These are phyloP conservation scores for Monopis laevigella DNA, from an alignment of 2,888 invertebrate genomes.

Conservation along the genomic window DNA sequence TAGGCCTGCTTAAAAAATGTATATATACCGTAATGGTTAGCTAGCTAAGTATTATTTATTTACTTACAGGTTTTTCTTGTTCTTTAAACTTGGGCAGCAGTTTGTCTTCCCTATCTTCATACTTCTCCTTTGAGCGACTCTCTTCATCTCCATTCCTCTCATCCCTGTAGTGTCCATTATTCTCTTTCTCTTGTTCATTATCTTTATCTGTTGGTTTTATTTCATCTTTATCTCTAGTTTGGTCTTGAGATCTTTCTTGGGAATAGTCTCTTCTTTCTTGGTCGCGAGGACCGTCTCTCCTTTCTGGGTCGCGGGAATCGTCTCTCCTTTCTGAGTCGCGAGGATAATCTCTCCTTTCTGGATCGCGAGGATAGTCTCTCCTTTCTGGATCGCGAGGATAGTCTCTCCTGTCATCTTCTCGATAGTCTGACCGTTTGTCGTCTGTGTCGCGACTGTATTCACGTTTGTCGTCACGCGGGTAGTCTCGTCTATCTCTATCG, in stretches of 20 bases:
- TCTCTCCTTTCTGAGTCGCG: constrained; percentile 18
- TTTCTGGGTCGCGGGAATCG: constrained; percentile 23
- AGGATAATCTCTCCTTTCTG: constrained; percentile 19
- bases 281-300: too few species aligned
- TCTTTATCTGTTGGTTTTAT: too few species aligned
- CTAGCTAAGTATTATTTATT: too few species aligned
- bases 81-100: constrained; percentile 78
- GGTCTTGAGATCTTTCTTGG: too few species aligned
- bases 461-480: constrained; percentile 20
- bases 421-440: too few species aligned
- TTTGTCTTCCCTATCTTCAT: constrained; percentile 36
- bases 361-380: constrained; percentile 19
- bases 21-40: too few species aligned
- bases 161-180: constrained; percentile 14
- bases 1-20: too few species aligned
- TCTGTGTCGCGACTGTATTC: constrained; percentile 19
- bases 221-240: constrained; percentile 14
- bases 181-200: constrained; percentile 11
- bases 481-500: constrained; percentile 20
- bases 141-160: constrained; percentile 37
- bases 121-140: constrained; percentile 40
- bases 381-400: constrained; percentile 20
- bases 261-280: too few species aligned
- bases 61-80: constrained; percentile 75
- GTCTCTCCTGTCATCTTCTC: constrained; percentile 24